Conservation (phyloP, 1,140 invertebrate species). For the Camponotus floridanus region DNA sequence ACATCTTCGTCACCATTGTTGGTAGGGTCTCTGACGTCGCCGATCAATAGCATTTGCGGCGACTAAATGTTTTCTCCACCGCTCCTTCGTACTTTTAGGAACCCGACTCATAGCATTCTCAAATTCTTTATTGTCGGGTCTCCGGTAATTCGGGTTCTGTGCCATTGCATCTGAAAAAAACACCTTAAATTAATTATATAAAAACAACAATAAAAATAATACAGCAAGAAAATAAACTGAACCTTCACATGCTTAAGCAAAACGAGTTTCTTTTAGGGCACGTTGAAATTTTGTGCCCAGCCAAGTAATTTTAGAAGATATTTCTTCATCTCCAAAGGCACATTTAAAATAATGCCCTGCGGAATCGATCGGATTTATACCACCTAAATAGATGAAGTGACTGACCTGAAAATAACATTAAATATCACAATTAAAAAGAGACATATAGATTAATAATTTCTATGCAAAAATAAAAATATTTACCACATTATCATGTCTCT, state of each 20-base stretch:
- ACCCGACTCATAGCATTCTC: not conserved
- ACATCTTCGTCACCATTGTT: not conserved
- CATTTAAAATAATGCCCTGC: constrained; percentile 19
- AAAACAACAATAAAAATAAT: constrained; percentile 9
- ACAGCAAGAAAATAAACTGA: not conserved
- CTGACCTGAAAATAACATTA: constrained; percentile 3
- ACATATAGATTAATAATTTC: not conserved
- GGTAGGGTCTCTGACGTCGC: not conserved
- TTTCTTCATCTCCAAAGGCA: not conserved
- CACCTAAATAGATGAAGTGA: not conserved
- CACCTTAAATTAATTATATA: not conserved
- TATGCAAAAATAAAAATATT: constrained; percentile 16
- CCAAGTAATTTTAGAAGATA: too few relatives aligned
- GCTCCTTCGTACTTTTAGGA: not conserved
- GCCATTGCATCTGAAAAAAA: constrained; percentile 7
- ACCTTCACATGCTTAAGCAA: constrained; percentile 10
- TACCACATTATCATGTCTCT: not conserved
- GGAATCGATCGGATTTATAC: not conserved
- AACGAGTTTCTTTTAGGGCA: not conserved
- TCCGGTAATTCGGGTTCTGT: not conserved
- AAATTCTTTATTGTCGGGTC: not conserved
- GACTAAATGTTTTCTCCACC: not conserved
- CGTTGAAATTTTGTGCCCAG: not conserved
- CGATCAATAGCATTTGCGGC: not conserved
- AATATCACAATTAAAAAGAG: constrained; percentile 1